phyloP scores from a whole-genome alignment of 2,888 invertebrate genomes.

The Zygogramma bicolorata region DNA sequence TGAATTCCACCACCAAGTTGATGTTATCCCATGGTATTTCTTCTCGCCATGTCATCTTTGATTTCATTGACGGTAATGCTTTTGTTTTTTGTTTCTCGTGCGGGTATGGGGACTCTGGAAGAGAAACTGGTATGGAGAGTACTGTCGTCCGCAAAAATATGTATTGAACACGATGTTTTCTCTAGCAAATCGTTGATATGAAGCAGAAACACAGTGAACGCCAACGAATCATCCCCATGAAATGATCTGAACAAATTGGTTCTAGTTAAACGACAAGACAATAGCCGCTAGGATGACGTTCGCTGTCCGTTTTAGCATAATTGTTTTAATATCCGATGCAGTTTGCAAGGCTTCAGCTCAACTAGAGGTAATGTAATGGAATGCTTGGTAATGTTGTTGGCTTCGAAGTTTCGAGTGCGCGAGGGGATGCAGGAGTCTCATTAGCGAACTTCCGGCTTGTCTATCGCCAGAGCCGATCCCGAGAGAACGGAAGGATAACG shows the following conservation, averaged over 20 bases:
- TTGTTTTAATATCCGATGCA: conserved; percentile 38
- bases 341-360: conserved; percentile 13
- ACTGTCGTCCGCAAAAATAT: no score
- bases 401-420: conserved; percentile 20
- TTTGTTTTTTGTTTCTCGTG: no score
- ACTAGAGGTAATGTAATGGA: conserved; percentile 37
- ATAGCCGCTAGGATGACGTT: conserved; percentile 41
- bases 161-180: no score
- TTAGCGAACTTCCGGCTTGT: conserved; percentile 31
- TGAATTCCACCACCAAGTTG: no score
- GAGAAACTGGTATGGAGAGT: no score
- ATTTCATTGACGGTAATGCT: no score
- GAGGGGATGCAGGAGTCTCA: conserved; percentile 22
- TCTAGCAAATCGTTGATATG: no score
- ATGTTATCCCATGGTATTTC: no score
- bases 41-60: no score
- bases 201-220: no score
- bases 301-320: conserved; percentile 44
- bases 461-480: conserved; percentile 15
- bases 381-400: conserved; percentile 36
- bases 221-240: not conserved
- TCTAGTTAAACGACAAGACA: conserved; percentile 26
- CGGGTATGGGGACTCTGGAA: no score
- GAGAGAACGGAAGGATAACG: not conserved
- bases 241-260: conserved; percentile 21